These are phyloP conservation scores for Mugil cephalus DNA, from an alignment of 2,113 vertebrate genomes.

Conservation along the genomic window DNA sequence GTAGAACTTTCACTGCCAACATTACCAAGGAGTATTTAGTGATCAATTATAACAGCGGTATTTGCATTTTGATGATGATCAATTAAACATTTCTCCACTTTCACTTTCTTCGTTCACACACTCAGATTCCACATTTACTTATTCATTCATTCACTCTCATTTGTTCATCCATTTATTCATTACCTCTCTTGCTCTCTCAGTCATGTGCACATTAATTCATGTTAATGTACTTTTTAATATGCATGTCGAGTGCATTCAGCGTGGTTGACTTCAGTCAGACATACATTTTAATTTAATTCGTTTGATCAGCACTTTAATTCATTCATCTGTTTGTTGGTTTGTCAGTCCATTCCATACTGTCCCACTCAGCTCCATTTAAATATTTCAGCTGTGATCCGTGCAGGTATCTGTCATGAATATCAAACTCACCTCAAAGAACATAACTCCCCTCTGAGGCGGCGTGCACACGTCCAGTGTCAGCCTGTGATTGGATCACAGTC, in stretches of 20 bases:
- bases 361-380: constrained; percentile 33
- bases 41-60: neutral
- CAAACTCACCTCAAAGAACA: constrained; percentile 65
- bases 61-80: constrained; percentile 16
- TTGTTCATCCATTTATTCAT: constrained; percentile 52
- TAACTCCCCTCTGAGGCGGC: constrained; percentile 23
- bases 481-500: constrained; percentile 2
- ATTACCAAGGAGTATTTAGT: too few species aligned
- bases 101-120: constrained; percentile 2
- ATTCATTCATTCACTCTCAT: constrained; percentile 30
- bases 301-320: constrained; percentile 70
- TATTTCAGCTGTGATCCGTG: constrained; percentile 69
- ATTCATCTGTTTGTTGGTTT: constrained; percentile 53
- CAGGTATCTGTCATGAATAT: constrained; percentile 66
- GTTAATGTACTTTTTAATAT: constrained; percentile 37
- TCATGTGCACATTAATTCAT: constrained; percentile 36
- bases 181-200: constrained; percentile 16
- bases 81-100: constrained; percentile 24
- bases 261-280: constrained; percentile 61
- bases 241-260: constrained; percentile 17
- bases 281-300: constrained; percentile 62
- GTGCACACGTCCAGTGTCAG: constrained; percentile 1
- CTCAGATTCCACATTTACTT: constrained; percentile 3
- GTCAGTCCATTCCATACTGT: constrained; percentile 27
- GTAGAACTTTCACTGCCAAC: too few species aligned